Evolutionary conservation across 2,888 invertebrate species (phyloP).

Genomic region (Apeira syringaria): DNA sequence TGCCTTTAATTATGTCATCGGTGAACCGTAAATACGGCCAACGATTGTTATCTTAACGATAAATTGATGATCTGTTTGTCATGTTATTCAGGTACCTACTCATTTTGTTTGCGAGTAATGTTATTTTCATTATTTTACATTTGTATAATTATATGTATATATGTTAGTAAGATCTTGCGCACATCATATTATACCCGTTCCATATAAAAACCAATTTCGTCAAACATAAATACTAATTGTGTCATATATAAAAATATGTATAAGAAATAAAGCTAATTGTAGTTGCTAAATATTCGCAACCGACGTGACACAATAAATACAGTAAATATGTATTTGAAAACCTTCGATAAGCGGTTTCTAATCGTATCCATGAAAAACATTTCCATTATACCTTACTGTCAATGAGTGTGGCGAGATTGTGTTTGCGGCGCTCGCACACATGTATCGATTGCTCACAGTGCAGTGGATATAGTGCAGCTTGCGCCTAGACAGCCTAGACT

Average conservation of each 20-base stretch:
- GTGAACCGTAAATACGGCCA: slow-evolving; percentile 30
- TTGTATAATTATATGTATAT: background rate
- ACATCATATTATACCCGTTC: no score
- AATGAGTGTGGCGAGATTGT: slow-evolving; percentile 30
- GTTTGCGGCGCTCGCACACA: slow-evolving; percentile 17
- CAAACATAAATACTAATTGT: no score
- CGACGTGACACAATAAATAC: slow-evolving; percentile 36
- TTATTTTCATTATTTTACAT: no score
- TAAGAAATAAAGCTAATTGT: slow-evolving; percentile 30
- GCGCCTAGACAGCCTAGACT: slow-evolving; percentile 46
- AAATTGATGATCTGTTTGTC: slow-evolving; percentile 15
- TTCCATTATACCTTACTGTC: slow-evolving; percentile 42
- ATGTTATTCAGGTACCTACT: slow-evolving; percentile 13
- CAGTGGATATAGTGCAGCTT: slow-evolving; percentile 36
- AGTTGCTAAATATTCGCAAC: slow-evolving; percentile 33
- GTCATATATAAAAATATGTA: no score
- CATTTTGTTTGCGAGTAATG: slow-evolving; percentile 6
- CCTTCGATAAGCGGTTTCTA: slow-evolving; percentile 35
- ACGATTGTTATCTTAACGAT: slow-evolving; percentile 20
- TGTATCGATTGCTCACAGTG: slow-evolving; percentile 1
- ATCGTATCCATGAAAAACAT: slow-evolving; percentile 52
- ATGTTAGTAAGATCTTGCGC: no score
- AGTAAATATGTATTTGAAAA: slow-evolving; percentile 32
- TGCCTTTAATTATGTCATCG: slow-evolving; percentile 53
- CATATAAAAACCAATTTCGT: no score